A percentile compares a stretch with the other conserved stretches of the same genome.
Evolutionary conservation across 2,797 vertebrate species (phyloP).

Genomic region (Percopsis omiscomaycus): DNA sequence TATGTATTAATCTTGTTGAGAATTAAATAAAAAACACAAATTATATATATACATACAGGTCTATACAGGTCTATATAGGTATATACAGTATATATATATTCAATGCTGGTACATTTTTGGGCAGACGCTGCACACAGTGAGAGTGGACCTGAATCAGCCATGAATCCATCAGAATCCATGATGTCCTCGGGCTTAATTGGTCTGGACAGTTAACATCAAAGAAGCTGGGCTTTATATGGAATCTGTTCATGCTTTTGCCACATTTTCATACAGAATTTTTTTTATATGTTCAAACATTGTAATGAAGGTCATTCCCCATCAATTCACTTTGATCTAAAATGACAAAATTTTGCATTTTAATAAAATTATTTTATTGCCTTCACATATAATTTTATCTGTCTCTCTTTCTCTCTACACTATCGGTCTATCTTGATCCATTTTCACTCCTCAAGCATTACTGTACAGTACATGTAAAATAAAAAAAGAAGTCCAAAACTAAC

Average conservation of each 20-base stretch:
- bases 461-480: constrained; percentile 19
- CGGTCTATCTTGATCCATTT: constrained; percentile 1
- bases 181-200: constrained; percentile 72
- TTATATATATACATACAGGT: neutral
- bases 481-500: constrained; percentile 12
- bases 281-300: constrained; percentile 67
- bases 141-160: constrained; percentile 65
- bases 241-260: constrained; percentile 67
- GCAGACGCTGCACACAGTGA: constrained; percentile 49
- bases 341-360: constrained; percentile 69
- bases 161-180: constrained; percentile 64
- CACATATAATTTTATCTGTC: constrained; percentile 11
- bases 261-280: constrained; percentile 57
- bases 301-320: constrained; percentile 76
- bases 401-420: constrained; percentile 21
- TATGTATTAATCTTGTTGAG: neutral
- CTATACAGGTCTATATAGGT: neutral
- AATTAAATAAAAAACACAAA: no score
- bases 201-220: constrained; percentile 80
- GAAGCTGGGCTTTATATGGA: constrained; percentile 69
- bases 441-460: constrained; percentile 23
- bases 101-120: constrained; percentile 35
- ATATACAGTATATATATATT: constrained; percentile 28
- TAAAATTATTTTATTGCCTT: constrained; percentile 46
- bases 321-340: constrained; percentile 74